Base-by-base conservation (phyloP, 2,797 vertebrate species). In the Bradypodion pumilum region DNA sequence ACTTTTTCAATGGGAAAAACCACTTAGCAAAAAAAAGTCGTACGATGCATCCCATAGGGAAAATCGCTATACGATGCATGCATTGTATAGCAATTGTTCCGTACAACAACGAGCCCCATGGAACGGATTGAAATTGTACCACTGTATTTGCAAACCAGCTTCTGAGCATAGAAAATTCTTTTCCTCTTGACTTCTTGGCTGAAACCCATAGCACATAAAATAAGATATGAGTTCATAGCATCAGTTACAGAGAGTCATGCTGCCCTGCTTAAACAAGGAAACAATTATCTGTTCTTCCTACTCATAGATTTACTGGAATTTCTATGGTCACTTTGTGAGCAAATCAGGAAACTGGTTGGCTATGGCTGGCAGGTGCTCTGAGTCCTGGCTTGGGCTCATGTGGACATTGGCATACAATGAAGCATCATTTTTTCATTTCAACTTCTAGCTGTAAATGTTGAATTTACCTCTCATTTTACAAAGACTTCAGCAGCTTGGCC, bases 251-350 rank as follows among this genome's bases (percentile, higher is more conserved):
- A 74, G 5, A 2, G 86, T 80, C 83, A 78, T 56, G 83, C 40
- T 40, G 79, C 56, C 74, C 79, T 73, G 19, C 74, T 62, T 23
- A 46, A 80, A 87, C 87, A 91, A 92, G 90, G 91, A 92, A 92
- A 40, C 25, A 35, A 19, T 49, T 15, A 5, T 0, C 52, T 0
- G 76, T 83, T 83, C 80, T 74, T 88, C 69, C 89, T 91, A 82
- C 49, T 74, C 86, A 69, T 46, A 15, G 79, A 81, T 81, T 81
- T 85, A 76, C 79, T 85, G 84, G 84, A 85, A 81, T 81, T 42
- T 81, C 72, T 73, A 81, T 76, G 56, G 79, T 85, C 84, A 81
- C 79, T 85, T 29, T 62, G 12, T 52, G 73, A 81, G 74, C 74
- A 85, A 76, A 77, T 44, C 59, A 81, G 44, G 74, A 73, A 76